Conservation (phyloP, 2,797 vertebrate genomes). For the Coregonus ussuriensis region DNA sequence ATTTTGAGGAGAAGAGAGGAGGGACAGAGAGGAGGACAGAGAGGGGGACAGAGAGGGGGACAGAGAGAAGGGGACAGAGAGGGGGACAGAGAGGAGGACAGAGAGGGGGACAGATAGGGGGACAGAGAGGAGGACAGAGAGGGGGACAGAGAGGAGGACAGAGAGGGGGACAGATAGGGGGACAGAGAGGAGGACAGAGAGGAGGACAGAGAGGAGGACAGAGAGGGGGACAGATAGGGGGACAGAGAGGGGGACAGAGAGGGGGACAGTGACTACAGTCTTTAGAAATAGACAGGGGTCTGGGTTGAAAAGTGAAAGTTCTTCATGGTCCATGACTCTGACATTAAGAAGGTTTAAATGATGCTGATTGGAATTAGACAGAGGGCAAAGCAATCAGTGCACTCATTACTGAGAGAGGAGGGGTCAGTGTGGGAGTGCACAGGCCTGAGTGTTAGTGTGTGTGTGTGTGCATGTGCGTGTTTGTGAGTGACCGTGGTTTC, state of each 20-base stretch:
- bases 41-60: neutral
- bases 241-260: neutral
- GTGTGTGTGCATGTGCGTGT: neutral
- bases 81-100: too few relatives aligned
- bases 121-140: too few relatives aligned
- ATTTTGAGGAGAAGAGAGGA: neutral
- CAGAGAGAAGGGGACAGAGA: too few relatives aligned
- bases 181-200: too few relatives aligned
- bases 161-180: too few relatives aligned
- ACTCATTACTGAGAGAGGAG: slow-evolving; percentile 10
- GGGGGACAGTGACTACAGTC: neutral
- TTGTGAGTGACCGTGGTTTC: slow-evolving; percentile 17
- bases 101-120: too few relatives aligned
- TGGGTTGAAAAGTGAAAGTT: neutral
- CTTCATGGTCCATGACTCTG: neutral
- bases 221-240: neutral
- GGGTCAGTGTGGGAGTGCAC: slow-evolving; percentile 9
- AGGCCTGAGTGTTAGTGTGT: slow-evolving; percentile 13
- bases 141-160: too few relatives aligned
- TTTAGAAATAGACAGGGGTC: neutral
- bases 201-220: neutral
- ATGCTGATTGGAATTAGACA: neutral
- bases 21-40: neutral
- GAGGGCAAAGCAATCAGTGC: slow-evolving; percentile 15
- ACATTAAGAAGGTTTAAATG: slow-evolving; percentile 2